Base-by-base conservation (phyloP, 1,140 invertebrate species). In the Formica exsecta region DNA sequence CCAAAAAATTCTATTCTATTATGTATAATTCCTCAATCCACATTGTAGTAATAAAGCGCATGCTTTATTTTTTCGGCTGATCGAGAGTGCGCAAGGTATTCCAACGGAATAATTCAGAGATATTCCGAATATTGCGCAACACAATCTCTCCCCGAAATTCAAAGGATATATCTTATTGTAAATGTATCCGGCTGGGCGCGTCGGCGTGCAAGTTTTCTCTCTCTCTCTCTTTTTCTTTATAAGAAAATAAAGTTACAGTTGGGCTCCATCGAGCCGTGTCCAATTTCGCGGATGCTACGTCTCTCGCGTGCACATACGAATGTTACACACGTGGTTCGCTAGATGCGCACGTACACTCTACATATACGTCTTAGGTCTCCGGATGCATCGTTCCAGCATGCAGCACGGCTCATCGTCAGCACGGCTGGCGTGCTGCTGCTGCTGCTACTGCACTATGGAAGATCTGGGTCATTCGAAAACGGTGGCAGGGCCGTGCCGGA, bases 391-490 rank as follows among this genome's bases (percentile, higher is more conserved):
- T 77, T 77, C 81, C 73, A 77, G 81, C 73, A 85, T 85, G 59
- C 81, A 65, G 73, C 71, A 76, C n/a, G 64, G 25, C 25, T 57
- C 25, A 29, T 29, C 25, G 0, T 29, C 81, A 57, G 73, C 59
- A 76, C 32, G 64, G 25, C 25, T 57, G 36, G 74, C 25, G 38
- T 64, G 36, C 61, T 41, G 41, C 7, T 77, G 61, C 19, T 38
- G 65, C 65, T 38, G 57, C 65, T 38, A 41, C 71, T 48, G 19
- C 81, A 62, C 70, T 86, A 77, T 57, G 64, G 44, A 70, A 54
- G 81, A 87, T 87, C 83, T 87, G 70, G 86, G 86, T 87, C 86
- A 86, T 73, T 54, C 70, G 85, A 87, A 87, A 86, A 87, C 62
- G 83, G 68, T 83, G 9, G 81, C 62, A 70, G 70, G 64, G 65